phyloP scores from a whole-genome alignment of 1,140 invertebrate genomes.

The Apis cerana region DNA sequence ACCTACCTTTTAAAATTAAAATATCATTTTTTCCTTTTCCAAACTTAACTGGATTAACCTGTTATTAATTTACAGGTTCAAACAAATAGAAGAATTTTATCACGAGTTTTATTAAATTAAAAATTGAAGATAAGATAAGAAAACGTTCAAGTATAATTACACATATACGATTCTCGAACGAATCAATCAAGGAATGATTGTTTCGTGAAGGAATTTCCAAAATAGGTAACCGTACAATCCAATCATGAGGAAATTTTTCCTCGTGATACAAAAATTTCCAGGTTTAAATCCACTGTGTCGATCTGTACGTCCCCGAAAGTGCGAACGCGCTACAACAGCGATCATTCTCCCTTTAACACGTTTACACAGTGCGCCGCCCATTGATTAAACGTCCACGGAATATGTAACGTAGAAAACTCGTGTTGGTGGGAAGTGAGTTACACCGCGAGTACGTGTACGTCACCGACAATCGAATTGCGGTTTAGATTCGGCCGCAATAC shows the following conservation, averaged over 20 bases:
- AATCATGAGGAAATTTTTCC: neutral
- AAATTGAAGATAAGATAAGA: no score
- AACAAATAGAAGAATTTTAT: no score
- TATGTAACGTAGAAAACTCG: constrained; percentile 28
- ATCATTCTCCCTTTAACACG: constrained; percentile 11
- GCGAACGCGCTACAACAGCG: neutral
- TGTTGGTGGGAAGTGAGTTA: neutral
- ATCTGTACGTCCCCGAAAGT: neutral
- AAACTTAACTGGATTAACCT: no score
- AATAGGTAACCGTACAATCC: neutral
- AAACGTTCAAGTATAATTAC: no score
- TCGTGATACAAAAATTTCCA: neutral
- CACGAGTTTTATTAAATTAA: no score
- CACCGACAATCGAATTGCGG: constrained; percentile 31
- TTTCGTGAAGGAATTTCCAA: neutral
- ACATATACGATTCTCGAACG: neutral
- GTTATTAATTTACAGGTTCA: no score
- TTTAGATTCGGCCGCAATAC: neutral
- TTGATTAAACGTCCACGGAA: constrained; percentile 25
- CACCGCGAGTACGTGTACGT: constrained; percentile 7
- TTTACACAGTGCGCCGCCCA: neutral
- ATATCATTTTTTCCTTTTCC: no score
- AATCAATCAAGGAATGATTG: neutral
- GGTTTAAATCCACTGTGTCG: neutral
- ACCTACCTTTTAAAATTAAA: no score